phyloP scores from a whole-genome alignment of 2,797 vertebrate species.

The Oreochromis grahami region DNA sequence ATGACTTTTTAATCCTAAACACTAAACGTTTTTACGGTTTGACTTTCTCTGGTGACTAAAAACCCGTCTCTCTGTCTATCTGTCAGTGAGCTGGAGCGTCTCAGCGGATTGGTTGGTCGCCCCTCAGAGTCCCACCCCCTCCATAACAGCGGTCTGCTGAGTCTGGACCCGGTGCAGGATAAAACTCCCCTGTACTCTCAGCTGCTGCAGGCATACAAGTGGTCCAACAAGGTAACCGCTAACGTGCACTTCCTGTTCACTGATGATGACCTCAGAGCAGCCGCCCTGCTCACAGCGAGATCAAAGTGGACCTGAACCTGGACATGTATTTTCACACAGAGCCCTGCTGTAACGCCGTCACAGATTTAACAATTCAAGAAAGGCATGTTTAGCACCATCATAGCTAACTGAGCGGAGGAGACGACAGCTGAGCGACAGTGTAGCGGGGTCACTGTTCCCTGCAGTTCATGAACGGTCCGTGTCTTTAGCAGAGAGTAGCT shows the following conservation, averaged over 20 bases:
- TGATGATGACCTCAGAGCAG: neutral
- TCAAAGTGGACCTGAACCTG: neutral
- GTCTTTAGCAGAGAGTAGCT: neutral
- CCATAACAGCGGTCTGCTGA: constrained; percentile 92
- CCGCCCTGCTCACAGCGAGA: neutral
- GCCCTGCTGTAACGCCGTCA: neutral
- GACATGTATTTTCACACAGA: neutral
- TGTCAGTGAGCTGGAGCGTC: constrained; percentile 87
- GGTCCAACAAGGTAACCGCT: constrained; percentile 92
- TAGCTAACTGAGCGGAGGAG: neutral
- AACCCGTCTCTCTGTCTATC: neutral
- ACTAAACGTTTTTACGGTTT: neutral
- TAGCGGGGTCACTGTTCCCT: neutral
- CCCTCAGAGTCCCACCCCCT: constrained; percentile 95
- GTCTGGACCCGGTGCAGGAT: constrained; percentile 95
- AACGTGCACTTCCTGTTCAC: neutral
- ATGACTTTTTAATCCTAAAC: neutral
- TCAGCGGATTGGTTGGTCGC: constrained; percentile 93
- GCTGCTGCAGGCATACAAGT: constrained; percentile 96
- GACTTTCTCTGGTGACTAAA: neutral
- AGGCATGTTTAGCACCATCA: neutral
- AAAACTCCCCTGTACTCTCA: constrained; percentile 96
- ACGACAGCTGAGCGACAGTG: neutral
- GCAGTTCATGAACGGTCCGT: neutral
- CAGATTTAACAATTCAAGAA: neutral